Evolutionary conservation across 2,797 vertebrate genomes (phyloP), one percentile per base, ranked within the genome.

Genomic region (Phataginus tricuspis): DNA sequence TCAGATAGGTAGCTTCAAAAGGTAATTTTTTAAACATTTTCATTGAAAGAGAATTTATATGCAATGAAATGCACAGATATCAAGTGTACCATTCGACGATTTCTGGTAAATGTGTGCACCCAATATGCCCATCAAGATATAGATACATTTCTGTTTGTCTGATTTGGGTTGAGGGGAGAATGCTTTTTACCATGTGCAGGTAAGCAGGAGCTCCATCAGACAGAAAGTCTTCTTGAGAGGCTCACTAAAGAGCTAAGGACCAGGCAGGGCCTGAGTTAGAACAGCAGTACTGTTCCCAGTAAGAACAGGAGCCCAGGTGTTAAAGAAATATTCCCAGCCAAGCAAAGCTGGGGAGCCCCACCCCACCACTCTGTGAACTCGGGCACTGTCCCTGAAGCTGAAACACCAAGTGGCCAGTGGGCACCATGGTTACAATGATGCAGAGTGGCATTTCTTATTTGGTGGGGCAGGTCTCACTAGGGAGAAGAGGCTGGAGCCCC

Each of bases 381-480:
- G 12, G 64, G 42, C 75, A 29, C 72, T 29, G 39, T 21, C 86
- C 49, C 64, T 1, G 4, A 69, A 77, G 69, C 42, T 19, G 1
- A 49, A 87, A 51, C 7, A 3, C 77, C 94, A 69, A 0, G 39
- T 68, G 53, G 45, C 45, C 61, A 23, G 86, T 69, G 59, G 85
- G 63, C 83, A 92, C 34, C 86, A 51, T 23, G 53, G 51, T 31
- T 45, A 64, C 34, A 92, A 95, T 15, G 53, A 86, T 9, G 1
- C 92, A 2, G 71, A 55, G 86, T 3, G 0, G 27, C 57, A 45
- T 57, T 93, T 61, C 77, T 90, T 64, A 84, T 92, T 95, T 92
- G 53, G 63, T 64, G 91, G 77, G 66, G 53, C 53, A 91, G 49
- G n/a, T 89, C 57, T 69, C 78, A 78, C 95, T 97, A 88, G 86